phyloP scores from a whole-genome alignment of 2,888 invertebrate genomes.

The Conops quadrifasciatus region DNA sequence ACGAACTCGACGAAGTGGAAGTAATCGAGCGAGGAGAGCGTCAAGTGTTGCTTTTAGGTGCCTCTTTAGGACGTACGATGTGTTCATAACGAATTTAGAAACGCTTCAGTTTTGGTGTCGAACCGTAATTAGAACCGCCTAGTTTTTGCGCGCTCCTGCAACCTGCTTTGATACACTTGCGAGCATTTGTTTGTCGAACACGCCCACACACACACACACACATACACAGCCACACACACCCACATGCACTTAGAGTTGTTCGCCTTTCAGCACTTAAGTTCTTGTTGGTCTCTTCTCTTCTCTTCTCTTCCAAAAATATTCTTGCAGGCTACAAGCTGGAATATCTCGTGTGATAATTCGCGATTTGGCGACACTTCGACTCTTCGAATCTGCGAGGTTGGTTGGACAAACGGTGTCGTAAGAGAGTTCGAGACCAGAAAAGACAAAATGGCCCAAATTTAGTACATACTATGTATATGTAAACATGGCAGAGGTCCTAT shows the following conservation, averaged over 20 bases:
- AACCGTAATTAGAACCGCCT: constrained; percentile 26
- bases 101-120: constrained; percentile 35
- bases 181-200: constrained; percentile 20
- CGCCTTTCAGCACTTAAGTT: constrained; percentile 15
- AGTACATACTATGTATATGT: no score
- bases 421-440: background rate
- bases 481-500: background rate
- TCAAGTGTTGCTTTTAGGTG: constrained; percentile 42
- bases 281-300: constrained; percentile 43
- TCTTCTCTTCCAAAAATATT: constrained; percentile 51
- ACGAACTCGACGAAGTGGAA: background rate
- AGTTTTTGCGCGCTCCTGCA: constrained; percentile 32
- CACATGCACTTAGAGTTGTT: background rate
- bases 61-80: constrained; percentile 46
- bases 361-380: no score
- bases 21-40: background rate
- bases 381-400: constrained; percentile 49
- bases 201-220: background rate
- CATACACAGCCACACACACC: no score
- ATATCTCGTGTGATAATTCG: constrained; percentile 61
- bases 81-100: constrained; percentile 39
- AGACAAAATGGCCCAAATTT: background rate
- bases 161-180: constrained; percentile 32
- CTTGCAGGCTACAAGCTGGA: constrained; percentile 63
- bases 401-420: constrained; percentile 47